Evolutionary conservation across 2,888 invertebrate genomes (phyloP).

Genomic region (Slavum lentiscoides): DNA sequence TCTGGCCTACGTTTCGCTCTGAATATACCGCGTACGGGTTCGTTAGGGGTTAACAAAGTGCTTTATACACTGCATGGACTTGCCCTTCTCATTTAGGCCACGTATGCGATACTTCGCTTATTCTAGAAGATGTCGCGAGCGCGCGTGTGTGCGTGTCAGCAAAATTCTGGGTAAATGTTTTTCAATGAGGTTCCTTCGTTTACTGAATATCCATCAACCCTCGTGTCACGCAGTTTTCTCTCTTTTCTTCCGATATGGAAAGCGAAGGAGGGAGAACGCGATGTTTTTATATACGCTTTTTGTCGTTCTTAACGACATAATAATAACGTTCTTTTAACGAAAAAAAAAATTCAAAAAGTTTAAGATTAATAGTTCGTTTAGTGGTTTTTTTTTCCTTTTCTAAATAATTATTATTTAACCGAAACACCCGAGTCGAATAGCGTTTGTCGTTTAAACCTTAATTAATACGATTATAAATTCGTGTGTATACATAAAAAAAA

Average conservation of each 20-base stretch:
- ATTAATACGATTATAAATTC: neutral
- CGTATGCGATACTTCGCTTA: neutral
- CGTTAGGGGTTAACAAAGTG: neutral
- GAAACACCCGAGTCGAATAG: constrained; percentile 9
- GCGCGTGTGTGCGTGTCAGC: neutral
- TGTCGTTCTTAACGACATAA: constrained; percentile 34
- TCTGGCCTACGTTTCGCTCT: no score
- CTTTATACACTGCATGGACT: neutral
- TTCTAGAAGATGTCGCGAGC: neutral
- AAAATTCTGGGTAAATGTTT: constrained; percentile 14
- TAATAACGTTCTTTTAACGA: constrained; percentile 25
- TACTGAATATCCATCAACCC: constrained; percentile 41
- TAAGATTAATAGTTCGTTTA: constrained; percentile 43
- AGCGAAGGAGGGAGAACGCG: constrained; percentile 8
- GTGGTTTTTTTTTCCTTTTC: neutral
- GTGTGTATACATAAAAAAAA: neutral
- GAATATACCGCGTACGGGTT: no score
- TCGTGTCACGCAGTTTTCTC: constrained; percentile 16
- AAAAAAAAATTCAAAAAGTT: constrained; percentile 21
- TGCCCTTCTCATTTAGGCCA: neutral
- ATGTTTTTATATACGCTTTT: constrained; percentile 47
- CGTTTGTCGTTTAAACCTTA: constrained; percentile 11
- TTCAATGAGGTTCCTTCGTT: neutral
- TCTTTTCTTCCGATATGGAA: neutral
- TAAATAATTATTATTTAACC: constrained; percentile 5